Percentiles rank a stretch among this genome's conserved stretches.
Evolutionary conservation across 2,888 invertebrate species (phyloP).

Genomic region (Mycogona germanica): DNA sequence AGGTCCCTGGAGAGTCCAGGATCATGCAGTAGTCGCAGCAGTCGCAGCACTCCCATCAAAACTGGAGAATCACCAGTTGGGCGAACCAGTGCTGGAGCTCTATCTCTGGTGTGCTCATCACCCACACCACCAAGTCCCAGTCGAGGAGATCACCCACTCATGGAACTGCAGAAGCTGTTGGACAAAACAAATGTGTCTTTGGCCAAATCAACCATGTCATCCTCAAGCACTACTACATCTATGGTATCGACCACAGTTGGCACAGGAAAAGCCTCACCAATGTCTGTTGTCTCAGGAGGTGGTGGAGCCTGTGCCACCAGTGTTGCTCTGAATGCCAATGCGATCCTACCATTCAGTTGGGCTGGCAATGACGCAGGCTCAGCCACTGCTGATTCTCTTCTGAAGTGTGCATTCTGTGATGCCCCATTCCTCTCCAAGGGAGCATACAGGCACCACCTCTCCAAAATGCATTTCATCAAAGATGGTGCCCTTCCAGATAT

Average conservation of each 20-base stretch:
- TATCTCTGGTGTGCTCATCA: conserved; percentile 19
- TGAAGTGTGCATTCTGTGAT: conserved; percentile 91
- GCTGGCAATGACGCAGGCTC: conserved; percentile 61
- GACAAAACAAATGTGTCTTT: conserved; percentile 70
- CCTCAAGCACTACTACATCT: conserved; percentile 34
- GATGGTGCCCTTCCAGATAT: conserved; percentile 68
- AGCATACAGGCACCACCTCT: conserved; percentile 89
- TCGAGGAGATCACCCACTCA: conserved; percentile 63
- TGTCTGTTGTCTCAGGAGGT: neutral
- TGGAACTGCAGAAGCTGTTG: conserved; percentile 88
- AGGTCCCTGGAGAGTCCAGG: conserved; percentile 13
- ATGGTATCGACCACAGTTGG: no score
- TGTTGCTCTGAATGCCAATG: conserved; percentile 44
- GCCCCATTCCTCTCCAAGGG: conserved; percentile 94
- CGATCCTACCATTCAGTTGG: conserved; percentile 84
- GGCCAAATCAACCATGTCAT: conserved; percentile 19
- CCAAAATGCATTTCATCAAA: conserved; percentile 81
- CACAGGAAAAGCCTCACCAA: conserved; percentile 25
- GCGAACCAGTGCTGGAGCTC: conserved; percentile 38
- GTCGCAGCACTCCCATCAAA: neutral
- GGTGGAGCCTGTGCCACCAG: conserved; percentile 31
- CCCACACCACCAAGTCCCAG: conserved; percentile 20
- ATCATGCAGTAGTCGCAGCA: conserved; percentile 9
- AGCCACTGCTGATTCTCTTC: conserved; percentile 65
- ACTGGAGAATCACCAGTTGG: conserved; percentile 35